phyloP scores from a whole-genome alignment of 1,140 invertebrate genomes.

The Drosophila burlai region DNA sequence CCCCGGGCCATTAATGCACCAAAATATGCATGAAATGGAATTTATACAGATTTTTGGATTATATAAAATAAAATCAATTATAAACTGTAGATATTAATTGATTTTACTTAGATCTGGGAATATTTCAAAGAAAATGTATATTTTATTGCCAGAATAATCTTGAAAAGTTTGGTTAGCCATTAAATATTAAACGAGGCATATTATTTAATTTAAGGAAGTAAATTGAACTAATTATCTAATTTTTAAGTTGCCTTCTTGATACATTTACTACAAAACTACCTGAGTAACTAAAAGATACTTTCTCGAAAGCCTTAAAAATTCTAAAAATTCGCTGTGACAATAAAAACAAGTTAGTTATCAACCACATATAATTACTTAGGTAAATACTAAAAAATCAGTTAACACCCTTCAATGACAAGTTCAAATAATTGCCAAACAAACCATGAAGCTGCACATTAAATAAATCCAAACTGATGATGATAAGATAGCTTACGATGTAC shows the following conservation, averaged over 20 bases:
- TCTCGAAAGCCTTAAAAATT: not conserved
- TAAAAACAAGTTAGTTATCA: constrained; percentile 8
- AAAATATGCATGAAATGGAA: not conserved
- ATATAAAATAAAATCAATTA: not conserved
- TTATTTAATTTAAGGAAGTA: not conserved
- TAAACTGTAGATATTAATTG: not conserved
- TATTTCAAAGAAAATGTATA: not conserved
- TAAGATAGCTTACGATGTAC: constrained; percentile 19
- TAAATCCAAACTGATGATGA: constrained; percentile 4
- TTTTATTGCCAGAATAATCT: too few relatives aligned
- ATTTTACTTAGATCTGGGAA: too few relatives aligned
- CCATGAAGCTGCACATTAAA: constrained; percentile 5
- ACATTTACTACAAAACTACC: not conserved
- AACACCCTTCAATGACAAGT: constrained; percentile 21
- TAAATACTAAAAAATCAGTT: constrained; percentile 5
- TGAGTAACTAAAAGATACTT: not conserved
- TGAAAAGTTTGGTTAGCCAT: too few relatives aligned
- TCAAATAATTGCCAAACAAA: not conserved
- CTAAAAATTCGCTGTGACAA: not conserved
- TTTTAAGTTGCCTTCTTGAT: not conserved
- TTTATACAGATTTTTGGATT: not conserved
- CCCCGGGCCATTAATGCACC: constrained; percentile 4
- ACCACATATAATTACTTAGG: not conserved
- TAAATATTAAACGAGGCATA: too few relatives aligned
- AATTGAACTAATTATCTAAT: not conserved